Evolutionary conservation across 2,113 vertebrate species (phyloP), one percentile per base, ranked within the genome.

Genomic region (Marmota flaviventris): DNA sequence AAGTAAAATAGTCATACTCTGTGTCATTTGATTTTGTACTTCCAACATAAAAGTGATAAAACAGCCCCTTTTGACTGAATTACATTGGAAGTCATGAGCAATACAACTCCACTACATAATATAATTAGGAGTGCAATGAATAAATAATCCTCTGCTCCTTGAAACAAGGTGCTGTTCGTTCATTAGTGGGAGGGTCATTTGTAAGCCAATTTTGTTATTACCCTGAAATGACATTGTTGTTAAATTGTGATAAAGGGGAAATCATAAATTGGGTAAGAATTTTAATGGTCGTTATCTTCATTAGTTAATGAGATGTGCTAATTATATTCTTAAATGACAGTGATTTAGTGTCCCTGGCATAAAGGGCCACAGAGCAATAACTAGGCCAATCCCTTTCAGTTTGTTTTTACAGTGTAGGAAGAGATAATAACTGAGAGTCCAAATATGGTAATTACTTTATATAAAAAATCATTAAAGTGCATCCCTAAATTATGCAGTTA

Each of bases 281-380:
- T 94, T 92, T 97, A 97, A 97, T 94, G 78, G 51, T 93, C 85
- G 96, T 97, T 96, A 96, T 96, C 94, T 93, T 96, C 88, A 95
- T 97, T 96, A 97, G 92, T 72, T 97, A 97, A 96, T 95, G 92
- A 92, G 93, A 97, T 94, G 63, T 72, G 95, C 91, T 97, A 96
- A 98, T 98, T 98, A 96, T 95, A 67, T 88, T 65, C 69, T 94
- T 97, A 97, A 97, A 94, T 96, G 93, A 93, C 93, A 96, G 75
- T 97, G 97, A 97, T 96, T 97, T 97, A 97, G 73, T 91, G 86
- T 24, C 9, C 37, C 4, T 91, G 67, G 24, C 29, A 88, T 77
- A 89, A 84, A 93, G 48, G 42, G 27, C 29, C 22, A 76, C 32
- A 45, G 27, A 96, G 79, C 13, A 95, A 32, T 94, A 85, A 84